Percentiles rank a stretch among this genome's conserved stretches.
Evolutionary conservation across 2,888 invertebrate species (phyloP).

Genomic region (Myopa tessellatipennis): DNA sequence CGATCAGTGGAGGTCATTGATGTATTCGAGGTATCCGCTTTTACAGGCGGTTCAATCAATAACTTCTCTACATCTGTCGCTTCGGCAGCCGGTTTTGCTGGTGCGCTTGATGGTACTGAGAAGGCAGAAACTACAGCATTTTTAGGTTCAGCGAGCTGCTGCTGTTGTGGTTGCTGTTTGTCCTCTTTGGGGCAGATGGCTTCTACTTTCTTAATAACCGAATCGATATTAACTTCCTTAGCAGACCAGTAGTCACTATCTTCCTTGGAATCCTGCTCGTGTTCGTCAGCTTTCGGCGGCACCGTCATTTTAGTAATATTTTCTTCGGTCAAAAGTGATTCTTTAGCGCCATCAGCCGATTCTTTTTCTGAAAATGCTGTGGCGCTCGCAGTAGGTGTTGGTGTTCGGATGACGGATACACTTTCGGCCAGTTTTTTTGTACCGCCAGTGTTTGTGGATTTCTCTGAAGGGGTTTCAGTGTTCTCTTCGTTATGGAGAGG

Average conservation of each 20-base stretch:
- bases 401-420: conserved; percentile 50
- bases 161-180: conserved; percentile 28
- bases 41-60: not conserved
- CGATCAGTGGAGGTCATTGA: conserved; percentile 53
- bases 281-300: conserved; percentile 61
- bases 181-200: conserved; percentile 45
- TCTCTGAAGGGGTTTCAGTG: not conserved
- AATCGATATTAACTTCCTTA: conserved; percentile 83
- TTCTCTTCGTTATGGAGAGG: conserved; percentile 3
- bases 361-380: conserved; percentile 53
- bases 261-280: conserved; percentile 73
- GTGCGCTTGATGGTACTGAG: conserved; percentile 5
- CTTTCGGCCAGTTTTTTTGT: conserved; percentile 40
- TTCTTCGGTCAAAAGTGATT: conserved; percentile 60
- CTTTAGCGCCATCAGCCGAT: conserved; percentile 48
- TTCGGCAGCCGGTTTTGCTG: conserved; percentile 15
- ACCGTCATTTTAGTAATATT: conserved; percentile 62
- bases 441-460: not conserved
- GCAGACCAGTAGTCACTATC: conserved; percentile 83
- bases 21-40: conserved; percentile 48
- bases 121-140: not conserved
- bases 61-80: conserved; percentile 7
- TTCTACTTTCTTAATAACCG: conserved; percentile 83
- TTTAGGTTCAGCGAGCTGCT: not conserved
- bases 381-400: conserved; percentile 45